A percentile compares a stretch with the other conserved stretches of the same genome.
Evolutionary conservation across 2,888 invertebrate species (phyloP).

Genomic region (Tipula vernalis): DNA sequence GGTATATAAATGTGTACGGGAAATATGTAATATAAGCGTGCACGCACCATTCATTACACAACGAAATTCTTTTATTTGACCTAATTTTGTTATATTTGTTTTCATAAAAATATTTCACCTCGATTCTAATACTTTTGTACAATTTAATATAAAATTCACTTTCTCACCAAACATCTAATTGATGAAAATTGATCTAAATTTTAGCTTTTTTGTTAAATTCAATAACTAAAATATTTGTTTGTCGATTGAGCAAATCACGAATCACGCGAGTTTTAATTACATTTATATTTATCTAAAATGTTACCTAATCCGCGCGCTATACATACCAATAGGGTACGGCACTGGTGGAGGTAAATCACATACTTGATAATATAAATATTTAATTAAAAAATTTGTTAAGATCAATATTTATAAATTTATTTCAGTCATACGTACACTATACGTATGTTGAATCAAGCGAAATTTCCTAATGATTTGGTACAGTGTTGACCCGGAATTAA

Average conservation of each 20-base stretch:
- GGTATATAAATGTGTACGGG: background rate
- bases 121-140: background rate
- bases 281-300: background rate
- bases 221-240: background rate
- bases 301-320: background rate
- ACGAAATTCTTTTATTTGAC: background rate
- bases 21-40: background rate
- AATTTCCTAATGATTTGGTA: background rate
- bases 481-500: background rate
- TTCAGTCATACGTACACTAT: background rate
- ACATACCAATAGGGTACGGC: background rate
- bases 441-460: background rate
- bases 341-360: background rate
- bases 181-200: background rate
- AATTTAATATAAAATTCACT: background rate
- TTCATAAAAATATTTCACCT: background rate
- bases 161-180: background rate
- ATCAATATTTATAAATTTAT: background rate
- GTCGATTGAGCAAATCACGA: background rate
- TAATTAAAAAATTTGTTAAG: background rate
- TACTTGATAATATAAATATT: background rate
- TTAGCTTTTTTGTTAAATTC: background rate
- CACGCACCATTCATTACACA: background rate
- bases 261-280: background rate
- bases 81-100: background rate